Percentiles rank a stretch among this genome's conserved stretches.
Evolutionary conservation across 2,113 vertebrate genomes (phyloP).

Genomic region (Pithys albifrons): DNA sequence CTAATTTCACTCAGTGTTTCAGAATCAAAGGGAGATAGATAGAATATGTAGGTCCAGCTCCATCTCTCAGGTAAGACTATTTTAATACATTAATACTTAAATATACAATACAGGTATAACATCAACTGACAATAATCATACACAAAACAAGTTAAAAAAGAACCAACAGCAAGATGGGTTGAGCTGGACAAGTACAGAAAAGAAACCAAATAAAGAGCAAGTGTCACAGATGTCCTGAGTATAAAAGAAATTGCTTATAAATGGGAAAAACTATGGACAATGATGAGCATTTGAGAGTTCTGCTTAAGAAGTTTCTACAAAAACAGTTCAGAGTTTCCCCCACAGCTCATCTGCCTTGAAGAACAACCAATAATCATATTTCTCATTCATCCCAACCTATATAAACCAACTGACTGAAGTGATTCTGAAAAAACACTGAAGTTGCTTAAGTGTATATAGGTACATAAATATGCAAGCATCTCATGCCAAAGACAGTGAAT

Average conservation of each 20-base stretch:
- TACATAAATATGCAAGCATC: background rate
- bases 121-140: background rate
- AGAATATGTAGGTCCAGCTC: background rate
- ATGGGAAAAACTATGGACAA: background rate
- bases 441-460: fast-evolving
- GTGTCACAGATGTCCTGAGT: background rate
- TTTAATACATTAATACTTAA: background rate
- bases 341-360: background rate
- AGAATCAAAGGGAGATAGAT: background rate
- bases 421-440: background rate
- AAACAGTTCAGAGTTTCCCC: background rate
- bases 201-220: background rate
- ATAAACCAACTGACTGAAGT: background rate
- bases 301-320: background rate
- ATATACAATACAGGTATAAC: background rate
- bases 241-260: background rate
- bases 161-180: background rate
- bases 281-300: background rate
- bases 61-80: background rate
- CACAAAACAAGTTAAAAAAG: background rate
- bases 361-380: background rate
- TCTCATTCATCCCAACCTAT: background rate
- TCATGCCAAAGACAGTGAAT: background rate
- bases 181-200: background rate
- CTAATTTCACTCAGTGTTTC: background rate